phyloP scores from a whole-genome alignment of 2,113 vertebrate species.

The Eptesicus fuscus region DNA sequence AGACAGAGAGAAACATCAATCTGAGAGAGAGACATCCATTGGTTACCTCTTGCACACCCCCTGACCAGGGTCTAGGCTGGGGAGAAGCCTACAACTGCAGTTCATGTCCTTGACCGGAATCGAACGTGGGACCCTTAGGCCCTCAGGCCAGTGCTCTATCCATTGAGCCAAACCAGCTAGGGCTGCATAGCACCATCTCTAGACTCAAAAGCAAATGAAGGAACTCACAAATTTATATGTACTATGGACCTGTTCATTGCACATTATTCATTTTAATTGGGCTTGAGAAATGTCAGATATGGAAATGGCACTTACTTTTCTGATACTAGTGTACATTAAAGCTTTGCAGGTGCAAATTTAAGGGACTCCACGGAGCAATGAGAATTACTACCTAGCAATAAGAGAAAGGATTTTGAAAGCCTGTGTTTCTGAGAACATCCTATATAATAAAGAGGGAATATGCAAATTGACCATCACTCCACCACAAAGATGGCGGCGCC shows the following conservation, averaged over 20 bases:
- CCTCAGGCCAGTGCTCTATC: too few relatives aligned
- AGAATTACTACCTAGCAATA: background rate
- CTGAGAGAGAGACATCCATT: too few relatives aligned
- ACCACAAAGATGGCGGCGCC: too few relatives aligned
- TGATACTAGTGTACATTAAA: background rate
- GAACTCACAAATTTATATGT: background rate
- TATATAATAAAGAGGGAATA: background rate
- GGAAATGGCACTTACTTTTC: background rate
- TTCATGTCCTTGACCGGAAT: too few relatives aligned
- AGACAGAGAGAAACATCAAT: too few relatives aligned
- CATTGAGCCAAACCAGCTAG: too few relatives aligned
- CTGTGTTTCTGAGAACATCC: background rate
- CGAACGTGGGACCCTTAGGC: too few relatives aligned
- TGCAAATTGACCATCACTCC: too few relatives aligned
- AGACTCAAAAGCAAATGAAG: background rate
- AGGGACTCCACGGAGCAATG: background rate
- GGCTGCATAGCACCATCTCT: background rate
- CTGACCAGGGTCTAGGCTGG: too few relatives aligned
- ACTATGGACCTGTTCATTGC: background rate
- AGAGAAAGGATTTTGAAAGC: constrained; percentile 36
- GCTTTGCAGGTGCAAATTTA: constrained; percentile 6
- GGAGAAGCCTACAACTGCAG: too few relatives aligned
- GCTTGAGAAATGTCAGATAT: background rate
- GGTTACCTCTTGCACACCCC: too few relatives aligned
- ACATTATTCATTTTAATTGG: background rate